Percentiles rank a stretch among this genome's conserved stretches.
Conservation (phyloP, 2,113 vertebrate genomes). For the Epinephelus fuscoguttatus region DNA sequence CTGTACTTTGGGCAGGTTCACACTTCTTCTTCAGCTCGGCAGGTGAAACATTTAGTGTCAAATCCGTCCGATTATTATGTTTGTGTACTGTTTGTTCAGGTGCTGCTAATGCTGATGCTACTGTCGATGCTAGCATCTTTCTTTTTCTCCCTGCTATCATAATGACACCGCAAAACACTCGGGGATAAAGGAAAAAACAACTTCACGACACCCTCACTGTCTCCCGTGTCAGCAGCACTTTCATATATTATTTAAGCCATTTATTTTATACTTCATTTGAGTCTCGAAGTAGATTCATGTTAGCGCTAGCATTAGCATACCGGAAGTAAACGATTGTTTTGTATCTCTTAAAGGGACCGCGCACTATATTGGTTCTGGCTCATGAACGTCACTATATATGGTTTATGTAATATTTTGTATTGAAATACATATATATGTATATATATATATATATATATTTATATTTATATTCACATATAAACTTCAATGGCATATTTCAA, state of each 20-base stretch:
- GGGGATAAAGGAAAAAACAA: not conserved
- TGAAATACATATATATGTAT: too few relatives aligned
- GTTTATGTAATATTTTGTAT: too few relatives aligned
- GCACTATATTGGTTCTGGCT: too few relatives aligned
- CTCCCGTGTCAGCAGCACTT: not conserved
- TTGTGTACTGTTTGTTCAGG: conserved; percentile 1
- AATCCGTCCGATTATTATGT: not conserved
- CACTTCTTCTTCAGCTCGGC: not conserved
- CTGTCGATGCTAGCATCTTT: conserved; percentile 27
- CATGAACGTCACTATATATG: too few relatives aligned
- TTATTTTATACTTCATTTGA: not conserved
- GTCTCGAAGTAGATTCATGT: not conserved
- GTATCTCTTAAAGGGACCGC: conserved; percentile 72
- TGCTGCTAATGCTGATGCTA: not conserved
- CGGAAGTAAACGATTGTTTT: conserved; percentile 57
- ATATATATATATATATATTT: too few relatives aligned
- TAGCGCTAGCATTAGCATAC: not conserved
- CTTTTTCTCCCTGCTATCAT: conserved; percentile 83
- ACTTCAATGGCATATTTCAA: too few relatives aligned
- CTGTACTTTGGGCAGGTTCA: conserved; percentile 1
- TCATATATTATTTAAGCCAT: not conserved
- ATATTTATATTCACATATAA: too few relatives aligned
- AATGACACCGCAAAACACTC: not conserved
- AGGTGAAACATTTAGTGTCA: not conserved
- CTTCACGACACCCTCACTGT: too few relatives aligned